Evolutionary conservation across 2,113 vertebrate genomes (phyloP), one percentile per base, ranked within the genome.

Genomic region (Mixornis gularis): DNA sequence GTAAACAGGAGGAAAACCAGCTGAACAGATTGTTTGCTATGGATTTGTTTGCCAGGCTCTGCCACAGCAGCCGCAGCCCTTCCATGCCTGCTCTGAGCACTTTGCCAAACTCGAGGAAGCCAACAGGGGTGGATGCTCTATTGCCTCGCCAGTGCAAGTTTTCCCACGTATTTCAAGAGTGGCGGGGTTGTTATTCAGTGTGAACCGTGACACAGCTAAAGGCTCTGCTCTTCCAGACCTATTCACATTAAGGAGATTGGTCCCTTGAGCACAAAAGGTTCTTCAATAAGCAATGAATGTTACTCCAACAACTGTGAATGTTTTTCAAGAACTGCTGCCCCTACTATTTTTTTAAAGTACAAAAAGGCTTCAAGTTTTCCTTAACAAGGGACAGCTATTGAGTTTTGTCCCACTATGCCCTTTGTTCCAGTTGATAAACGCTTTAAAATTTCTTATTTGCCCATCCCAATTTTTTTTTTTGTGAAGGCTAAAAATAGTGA

Each of bases 61-160:
- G 27, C 34, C 64, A n/a, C 22, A 26, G 58, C 19, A 5, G 4
- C 38, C 48, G 10, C 30, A 41, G n/a, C 6, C 25, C 19, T 29
- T 69, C 51, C 36, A 1, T 0, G n/a, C 51, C 43, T 59, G 66
- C 68, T 74, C 58, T 1, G 2, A 62, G 49, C 1, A 3, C 13
- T 34, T 40, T 34, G 56, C 40, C 68, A 55, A 62, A 62, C 0
- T 1, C n/a, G n/a, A n/a, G 43, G 44, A 46, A 74, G 21, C 11
- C 0, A 2, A 7, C 21, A 43, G 53, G 65, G 34, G 51, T 44
- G 70, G 82, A 63, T 86, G 41, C 41, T 58, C 27, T 25, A 1
- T 12, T 83, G 65, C 79, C 40, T 43, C 24, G 69, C 52, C 64
- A 40, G 34, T 9, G 55, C 19, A 81, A 74, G 15, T 34, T 81